Base-by-base conservation (phyloP, 2,888 invertebrate genomes). In the Polia nebulosa region DNA sequence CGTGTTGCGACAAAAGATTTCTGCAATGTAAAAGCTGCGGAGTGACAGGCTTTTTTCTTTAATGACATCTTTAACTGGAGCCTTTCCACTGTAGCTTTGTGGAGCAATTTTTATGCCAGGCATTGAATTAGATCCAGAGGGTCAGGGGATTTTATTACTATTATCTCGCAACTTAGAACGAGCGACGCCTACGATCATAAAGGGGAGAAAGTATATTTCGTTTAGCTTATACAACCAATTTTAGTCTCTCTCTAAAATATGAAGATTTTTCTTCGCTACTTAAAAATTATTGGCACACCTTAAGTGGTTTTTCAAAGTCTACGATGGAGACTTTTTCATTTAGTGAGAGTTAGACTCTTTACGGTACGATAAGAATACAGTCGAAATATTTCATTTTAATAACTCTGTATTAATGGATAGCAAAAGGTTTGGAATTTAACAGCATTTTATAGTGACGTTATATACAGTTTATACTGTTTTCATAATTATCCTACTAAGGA, bases 1-100 rank as follows among this genome's bases (percentile, higher is more conserved):
- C 78, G 77, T 86, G 85, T 85, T 85, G 84, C 84, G 83, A 87
- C 86, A 88, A 88, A 88, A 85, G 84, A 84, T 83, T 84, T 77
- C 65, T 84, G 82, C 85, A 86, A 81, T 80, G 78, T 81, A 82
- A 83, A 84, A 82, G 80, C 77, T 68, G 68, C 62, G 62, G 73
- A 87, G 84, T 82, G 86, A 82, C 85, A 80, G 85, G 76, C 82
- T 81, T 80, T 86, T 87, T 83, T 82, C n/a, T 85, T 80, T 88
- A 84, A 86, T 83, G 84, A 83, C 85, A 80, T 81, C 85, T 86
- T 87, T 79, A 81, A 82, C 82, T 79, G 73, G 76, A 79, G 71
- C 63, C 72, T 56, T 56, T 52, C 66, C 56, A 41, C 45, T 27
- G 76, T 72, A 69, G 69, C 70, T 82, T 85, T 85, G 78, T 81